These are phyloP conservation scores for Mus caroli DNA, from an alignment of 2,797 vertebrate genomes.

Conservation along the genomic window DNA sequence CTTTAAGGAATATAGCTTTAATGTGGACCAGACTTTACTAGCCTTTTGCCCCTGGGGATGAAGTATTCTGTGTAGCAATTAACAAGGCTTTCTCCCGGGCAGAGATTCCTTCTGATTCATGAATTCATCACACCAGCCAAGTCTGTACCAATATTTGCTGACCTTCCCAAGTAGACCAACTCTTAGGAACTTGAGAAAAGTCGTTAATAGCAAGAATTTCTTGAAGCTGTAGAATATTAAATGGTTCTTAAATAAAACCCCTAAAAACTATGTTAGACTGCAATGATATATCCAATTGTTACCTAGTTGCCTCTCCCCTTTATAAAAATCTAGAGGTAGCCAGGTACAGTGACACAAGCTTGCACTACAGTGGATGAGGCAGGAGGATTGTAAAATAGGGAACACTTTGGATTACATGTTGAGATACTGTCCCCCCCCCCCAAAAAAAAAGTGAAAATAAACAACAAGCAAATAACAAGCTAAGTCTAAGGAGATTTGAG, in stretches of 20 bases:
- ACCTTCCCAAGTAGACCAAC: slow-evolving; percentile 15
- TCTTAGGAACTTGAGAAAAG: slow-evolving; percentile 16
- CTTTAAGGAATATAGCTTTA: neutral
- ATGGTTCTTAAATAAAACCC: slow-evolving; percentile 33
- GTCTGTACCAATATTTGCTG: neutral
- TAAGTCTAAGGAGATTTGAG: neutral
- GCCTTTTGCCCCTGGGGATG: neutral
- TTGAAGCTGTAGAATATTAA: neutral
- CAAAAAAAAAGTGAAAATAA: neutral
- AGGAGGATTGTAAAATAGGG: neutral
- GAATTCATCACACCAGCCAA: neutral
- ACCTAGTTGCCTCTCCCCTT: neutral
- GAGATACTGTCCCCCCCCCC: neutral
- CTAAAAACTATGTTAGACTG: neutral
- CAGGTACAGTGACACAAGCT: neutral
- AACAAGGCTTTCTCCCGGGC: neutral
- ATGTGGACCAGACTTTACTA: neutral
- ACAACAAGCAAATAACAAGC: neutral
- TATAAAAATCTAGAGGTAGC: neutral
- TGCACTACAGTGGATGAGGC: too few species aligned
- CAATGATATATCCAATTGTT: neutral
- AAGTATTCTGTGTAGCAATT: neutral
- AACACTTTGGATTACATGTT: neutral
- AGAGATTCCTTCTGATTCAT: neutral
- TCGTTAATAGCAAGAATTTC: neutral